Base-by-base conservation (phyloP, 1,140 invertebrate species). In the Telenomus remus region DNA sequence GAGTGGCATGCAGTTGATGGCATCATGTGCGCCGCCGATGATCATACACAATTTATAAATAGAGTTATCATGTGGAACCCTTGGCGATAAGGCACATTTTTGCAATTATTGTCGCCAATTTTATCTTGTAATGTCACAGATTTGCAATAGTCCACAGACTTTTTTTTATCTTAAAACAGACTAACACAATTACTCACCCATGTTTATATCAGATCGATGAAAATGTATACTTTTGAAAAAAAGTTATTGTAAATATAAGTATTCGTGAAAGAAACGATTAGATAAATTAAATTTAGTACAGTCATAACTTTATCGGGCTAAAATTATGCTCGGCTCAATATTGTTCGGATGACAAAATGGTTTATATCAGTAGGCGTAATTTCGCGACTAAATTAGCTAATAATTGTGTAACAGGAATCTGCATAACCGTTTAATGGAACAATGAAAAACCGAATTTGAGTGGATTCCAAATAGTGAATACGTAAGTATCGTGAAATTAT, bases 31-130 rank as follows among this genome's bases (percentile, higher is more conserved):
- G 50, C 47, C 44, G 49, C 7, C 61, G 55, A 10, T 61, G 61
- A 57, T 66, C 70, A 61, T 66, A 66, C n/a, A n/a, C n/a, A 66
- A 73, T 16, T 60, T 73, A 73, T 73, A 73, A 73, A 73, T 73
- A 73, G 70, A 56, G 66, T 66, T 73, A 65, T 73, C 70, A 54
- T 61, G 34, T 65, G 47, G 60, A 65, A 60, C 55, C 60, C 54
- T 49, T 54, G 13, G 54, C 60, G 70, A 73, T 73, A 73, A 65
- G 49, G 65, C 44, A 46, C 54, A 54, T 56, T 65, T 73, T 65
- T 65, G 51, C 60, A 51, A 66, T 73, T 47, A 73, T 73, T 47
- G 6, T 56, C 35, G 54, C 70, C 49, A 55, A 73, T 66, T 73
- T 61, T 35, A 61, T 13, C 49, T 61, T 65, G 70, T 61, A 66